Conservation (phyloP, 2,113 vertebrate genomes). For the Austrofundulus limnaeus region DNA sequence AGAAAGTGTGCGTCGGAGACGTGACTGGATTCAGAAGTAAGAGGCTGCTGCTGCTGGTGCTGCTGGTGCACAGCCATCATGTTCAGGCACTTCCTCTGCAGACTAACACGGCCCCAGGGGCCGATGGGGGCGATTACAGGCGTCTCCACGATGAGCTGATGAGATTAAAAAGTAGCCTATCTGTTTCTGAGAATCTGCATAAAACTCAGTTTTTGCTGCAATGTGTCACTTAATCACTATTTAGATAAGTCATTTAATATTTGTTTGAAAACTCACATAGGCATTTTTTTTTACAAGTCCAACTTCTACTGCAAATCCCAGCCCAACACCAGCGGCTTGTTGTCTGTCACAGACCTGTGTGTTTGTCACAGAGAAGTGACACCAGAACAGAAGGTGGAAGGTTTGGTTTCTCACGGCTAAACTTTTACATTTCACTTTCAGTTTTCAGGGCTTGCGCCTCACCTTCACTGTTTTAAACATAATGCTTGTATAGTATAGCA, state of each 20-base stretch:
- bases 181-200: constrained; percentile 32
- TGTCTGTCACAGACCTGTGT: not conserved
- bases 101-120: constrained; percentile 48
- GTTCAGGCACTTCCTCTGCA: constrained; percentile 57
- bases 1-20: constrained; percentile 1
- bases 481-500: not conserved
- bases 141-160: constrained; percentile 62
- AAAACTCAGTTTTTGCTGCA: constrained; percentile 1
- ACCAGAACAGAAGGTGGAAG: not conserved
- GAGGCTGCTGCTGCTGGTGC: not conserved
- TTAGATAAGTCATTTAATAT: constrained; percentile 15
- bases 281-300: not conserved
- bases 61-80: constrained; percentile 34
- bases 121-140: constrained; percentile 60
- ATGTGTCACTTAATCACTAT: not conserved
- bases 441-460: constrained; percentile 3
- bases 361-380: constrained; percentile 33
- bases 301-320: not conserved
- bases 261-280: not conserved
- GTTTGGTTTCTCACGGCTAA: constrained; percentile 24
- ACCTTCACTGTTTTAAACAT: constrained; percentile 13
- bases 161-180: constrained; percentile 56
- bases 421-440: constrained; percentile 46
- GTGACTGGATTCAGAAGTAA: constrained; percentile 3
- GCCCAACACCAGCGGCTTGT: not conserved